Percentiles rank a stretch among this genome's conserved stretches.
phyloP scores from a whole-genome alignment of 2,797 vertebrate species.

The Mus spretus region DNA sequence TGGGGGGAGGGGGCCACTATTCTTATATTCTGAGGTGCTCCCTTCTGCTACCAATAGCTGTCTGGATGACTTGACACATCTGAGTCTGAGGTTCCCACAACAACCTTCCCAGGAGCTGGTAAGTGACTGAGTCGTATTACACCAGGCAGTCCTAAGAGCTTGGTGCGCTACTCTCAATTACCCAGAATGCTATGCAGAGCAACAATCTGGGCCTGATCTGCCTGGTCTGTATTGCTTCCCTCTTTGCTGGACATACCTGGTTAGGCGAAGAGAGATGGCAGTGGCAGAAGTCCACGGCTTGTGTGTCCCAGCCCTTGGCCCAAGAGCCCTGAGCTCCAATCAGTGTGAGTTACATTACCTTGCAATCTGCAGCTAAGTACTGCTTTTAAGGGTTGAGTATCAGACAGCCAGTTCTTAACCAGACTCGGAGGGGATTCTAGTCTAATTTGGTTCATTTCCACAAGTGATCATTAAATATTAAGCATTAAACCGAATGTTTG shows the following conservation, averaged over 20 bases:
- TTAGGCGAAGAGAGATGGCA: background rate
- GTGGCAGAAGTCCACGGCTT: background rate
- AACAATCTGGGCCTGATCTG: background rate
- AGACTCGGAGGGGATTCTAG: background rate
- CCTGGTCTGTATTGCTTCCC: background rate
- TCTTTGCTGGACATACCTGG: background rate
- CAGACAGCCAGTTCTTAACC: background rate
- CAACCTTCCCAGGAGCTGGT: background rate
- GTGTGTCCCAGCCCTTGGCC: background rate
- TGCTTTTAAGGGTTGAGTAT: background rate
- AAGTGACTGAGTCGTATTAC: background rate
- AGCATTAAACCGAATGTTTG: background rate
- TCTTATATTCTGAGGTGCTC: background rate
- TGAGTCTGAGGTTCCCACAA: background rate
- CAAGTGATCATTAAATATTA: background rate
- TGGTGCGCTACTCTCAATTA: background rate
- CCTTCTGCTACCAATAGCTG: background rate
- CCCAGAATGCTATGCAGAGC: background rate
- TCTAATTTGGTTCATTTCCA: conserved; percentile 47
- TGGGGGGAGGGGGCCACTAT: background rate
- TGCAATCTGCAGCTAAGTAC: background rate
- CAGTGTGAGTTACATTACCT: no score
- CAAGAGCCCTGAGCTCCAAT: background rate
- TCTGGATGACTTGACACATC: background rate
- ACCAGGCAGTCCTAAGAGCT: background rate